A percentile compares a stretch with the other conserved stretches of the same genome.
phyloP scores from a whole-genome alignment of 1,140 invertebrate species.

The Pseudomyrmex pallidus region DNA sequence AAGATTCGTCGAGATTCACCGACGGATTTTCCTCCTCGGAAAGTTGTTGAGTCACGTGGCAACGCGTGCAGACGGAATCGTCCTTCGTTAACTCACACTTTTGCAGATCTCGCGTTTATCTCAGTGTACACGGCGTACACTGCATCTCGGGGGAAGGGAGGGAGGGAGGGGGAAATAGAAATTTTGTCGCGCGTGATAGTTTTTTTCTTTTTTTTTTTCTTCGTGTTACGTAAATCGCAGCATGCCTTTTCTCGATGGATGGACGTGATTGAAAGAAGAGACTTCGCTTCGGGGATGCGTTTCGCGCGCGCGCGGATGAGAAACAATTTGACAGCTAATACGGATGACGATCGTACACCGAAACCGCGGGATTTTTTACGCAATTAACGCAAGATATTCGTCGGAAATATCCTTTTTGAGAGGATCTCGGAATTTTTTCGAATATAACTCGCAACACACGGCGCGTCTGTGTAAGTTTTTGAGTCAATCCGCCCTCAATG shows the following conservation, averaged over 20 bases:
- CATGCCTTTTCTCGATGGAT: conserved; percentile 69
- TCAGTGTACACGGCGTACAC: conserved; percentile 20
- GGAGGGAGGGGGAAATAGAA: conserved; percentile 32
- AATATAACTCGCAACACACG: background rate
- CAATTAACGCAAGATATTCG: conserved; percentile 24
- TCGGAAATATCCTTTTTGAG: background rate
- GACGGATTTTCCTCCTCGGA: background rate
- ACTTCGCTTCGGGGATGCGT: background rate
- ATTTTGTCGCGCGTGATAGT: conserved; percentile 57
- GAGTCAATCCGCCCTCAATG: conserved; percentile 60
- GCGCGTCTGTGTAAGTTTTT: conserved; percentile 42
- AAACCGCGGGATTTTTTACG: background rate
- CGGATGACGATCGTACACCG: background rate
- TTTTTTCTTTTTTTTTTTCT: conserved; percentile 32
- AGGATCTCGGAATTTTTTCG: background rate
- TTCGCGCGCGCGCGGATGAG: background rate
- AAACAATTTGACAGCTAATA: conserved; percentile 15
- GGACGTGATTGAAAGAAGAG: conserved; percentile 30
- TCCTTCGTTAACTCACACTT: conserved; percentile 25
- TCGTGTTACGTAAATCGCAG: conserved; percentile 67
- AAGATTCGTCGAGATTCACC: background rate
- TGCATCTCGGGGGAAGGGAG: conserved; percentile 38
- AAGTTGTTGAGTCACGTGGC: background rate
- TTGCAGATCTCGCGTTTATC: conserved; percentile 38
- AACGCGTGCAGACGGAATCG: background rate